Percentiles rank a stretch among this genome's conserved stretches.
Evolutionary conservation across 2,113 vertebrate species (phyloP).

Genomic region (Cryptomyrus ogoouensis): DNA sequence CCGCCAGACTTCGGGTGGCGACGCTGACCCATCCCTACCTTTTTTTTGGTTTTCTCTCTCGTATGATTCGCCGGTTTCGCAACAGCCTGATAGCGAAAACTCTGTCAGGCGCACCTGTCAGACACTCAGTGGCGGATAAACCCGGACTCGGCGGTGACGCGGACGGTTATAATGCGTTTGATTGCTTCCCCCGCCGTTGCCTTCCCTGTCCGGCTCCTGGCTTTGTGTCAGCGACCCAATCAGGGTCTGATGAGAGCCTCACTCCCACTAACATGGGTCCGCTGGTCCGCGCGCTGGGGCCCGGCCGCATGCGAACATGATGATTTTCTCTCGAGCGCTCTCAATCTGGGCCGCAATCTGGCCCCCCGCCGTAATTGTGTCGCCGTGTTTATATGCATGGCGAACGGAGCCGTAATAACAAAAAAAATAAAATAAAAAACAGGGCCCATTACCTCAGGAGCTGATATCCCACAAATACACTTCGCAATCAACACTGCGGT

Average conservation of each 20-base stretch:
- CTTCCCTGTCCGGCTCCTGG: not conserved
- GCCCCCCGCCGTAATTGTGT: not conserved
- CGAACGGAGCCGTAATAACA: not conserved
- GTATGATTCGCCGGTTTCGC: not conserved
- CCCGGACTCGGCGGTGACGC: not conserved
- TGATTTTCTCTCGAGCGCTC: not conserved
- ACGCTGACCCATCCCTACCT: not conserved
- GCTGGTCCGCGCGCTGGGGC: not conserved
- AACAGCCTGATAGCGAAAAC: not conserved
- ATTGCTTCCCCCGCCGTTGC: not conserved
- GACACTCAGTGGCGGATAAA: not conserved
- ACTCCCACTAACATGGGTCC: not conserved
- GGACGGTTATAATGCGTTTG: not conserved
- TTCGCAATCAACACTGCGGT: not conserved
- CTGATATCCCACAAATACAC: not conserved
- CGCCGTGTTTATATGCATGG: not conserved
- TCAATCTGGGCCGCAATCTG: not conserved
- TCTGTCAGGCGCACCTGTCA: not conserved
- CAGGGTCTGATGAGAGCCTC: not conserved
- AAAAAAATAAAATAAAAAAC: not conserved
- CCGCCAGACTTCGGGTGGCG: not conserved
- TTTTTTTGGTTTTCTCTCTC: not conserved
- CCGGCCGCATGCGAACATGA: not conserved
- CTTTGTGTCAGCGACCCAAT: not conserved
- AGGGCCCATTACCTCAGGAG: conserved; percentile 1